phyloP scores from a whole-genome alignment of 2,888 invertebrate species.

The Cerceris rybyensis region DNA sequence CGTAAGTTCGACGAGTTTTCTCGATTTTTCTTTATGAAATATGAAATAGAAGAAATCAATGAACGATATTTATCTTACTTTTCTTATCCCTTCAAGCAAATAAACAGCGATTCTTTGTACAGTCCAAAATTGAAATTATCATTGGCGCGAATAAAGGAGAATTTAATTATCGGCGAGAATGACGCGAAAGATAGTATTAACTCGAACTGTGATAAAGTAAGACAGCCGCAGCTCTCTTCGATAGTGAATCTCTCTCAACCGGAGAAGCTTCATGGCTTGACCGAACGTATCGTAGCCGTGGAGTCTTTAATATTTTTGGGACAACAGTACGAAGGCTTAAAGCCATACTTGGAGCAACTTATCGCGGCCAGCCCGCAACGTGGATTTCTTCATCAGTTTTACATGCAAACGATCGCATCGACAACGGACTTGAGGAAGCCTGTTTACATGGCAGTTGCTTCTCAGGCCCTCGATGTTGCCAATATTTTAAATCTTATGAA shows the following conservation, averaged over 20 bases:
- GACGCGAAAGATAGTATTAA: conserved; percentile 75
- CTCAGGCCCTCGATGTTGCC: conserved; percentile 90
- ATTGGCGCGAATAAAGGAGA: conserved; percentile 90
- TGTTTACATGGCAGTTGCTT: conserved; percentile 93
- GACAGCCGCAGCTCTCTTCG: conserved; percentile 85
- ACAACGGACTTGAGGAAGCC: conserved; percentile 91
- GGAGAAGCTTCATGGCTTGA: conserved; percentile 90
- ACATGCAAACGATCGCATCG: conserved; percentile 88
- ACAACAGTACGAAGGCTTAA: conserved; percentile 92
- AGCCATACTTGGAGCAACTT: conserved; percentile 92
- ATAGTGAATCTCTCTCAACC: conserved; percentile 87
- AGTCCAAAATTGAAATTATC: conserved; percentile 88
- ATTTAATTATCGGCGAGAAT: conserved; percentile 84
- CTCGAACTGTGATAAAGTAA: conserved; percentile 81
- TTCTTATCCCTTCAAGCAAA: conserved; percentile 81
- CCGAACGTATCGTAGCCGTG: conserved; percentile 94
- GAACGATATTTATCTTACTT: conserved; percentile 40
- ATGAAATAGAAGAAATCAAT: conserved; percentile 36
- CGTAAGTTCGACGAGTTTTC: conserved; percentile 80
- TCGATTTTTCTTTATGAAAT: background rate
- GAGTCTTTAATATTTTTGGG: conserved; percentile 96
- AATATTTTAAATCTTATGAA: conserved; percentile 92
- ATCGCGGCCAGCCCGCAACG: conserved; percentile 86
- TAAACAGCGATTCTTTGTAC: conserved; percentile 84
- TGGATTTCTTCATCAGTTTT: conserved; percentile 88